Evolutionary conservation across 2,113 vertebrate species (phyloP).

Genomic region (Pteropus alecto): DNA sequence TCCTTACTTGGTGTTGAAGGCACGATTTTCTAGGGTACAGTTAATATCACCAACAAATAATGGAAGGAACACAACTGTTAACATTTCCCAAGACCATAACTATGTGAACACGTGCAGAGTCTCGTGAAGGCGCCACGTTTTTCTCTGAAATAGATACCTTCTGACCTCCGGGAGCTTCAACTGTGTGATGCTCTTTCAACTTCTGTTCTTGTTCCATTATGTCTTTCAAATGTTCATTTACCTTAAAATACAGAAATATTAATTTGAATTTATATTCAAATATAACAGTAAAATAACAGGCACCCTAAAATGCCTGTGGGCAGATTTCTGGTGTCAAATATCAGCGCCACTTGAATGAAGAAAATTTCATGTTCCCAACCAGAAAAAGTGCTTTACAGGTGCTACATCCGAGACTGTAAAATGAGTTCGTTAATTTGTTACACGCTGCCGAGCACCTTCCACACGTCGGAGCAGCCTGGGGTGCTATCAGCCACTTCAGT

Average conservation of each 20-base stretch:
- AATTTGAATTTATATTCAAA: background rate
- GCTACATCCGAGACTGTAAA: background rate
- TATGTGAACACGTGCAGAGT: too few relatives aligned
- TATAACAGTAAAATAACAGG: background rate
- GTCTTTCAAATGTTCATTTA: constrained; percentile 96
- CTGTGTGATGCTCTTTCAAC: constrained; percentile 86
- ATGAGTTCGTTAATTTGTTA: background rate
- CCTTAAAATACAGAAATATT: constrained; percentile 81
- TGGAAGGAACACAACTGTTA: background rate
- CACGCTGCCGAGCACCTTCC: background rate
- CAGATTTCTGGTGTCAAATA: background rate
- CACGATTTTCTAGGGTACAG: background rate
- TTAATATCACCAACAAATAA: background rate
- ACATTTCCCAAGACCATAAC: background rate
- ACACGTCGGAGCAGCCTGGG: background rate
- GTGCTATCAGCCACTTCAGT: background rate
- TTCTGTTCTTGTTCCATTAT: constrained; percentile 93
- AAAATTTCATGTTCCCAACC: background rate
- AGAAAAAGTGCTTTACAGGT: background rate
- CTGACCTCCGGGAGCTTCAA: constrained; percentile 89
- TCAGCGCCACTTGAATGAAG: background rate
- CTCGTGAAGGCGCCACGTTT: background rate
- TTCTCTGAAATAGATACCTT: constrained; percentile 84
- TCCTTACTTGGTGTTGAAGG: too few relatives aligned
- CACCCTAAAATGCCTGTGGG: background rate